Evolutionary conservation across 2,888 invertebrate genomes (phyloP).

Genomic region (Desoria tigrina): DNA sequence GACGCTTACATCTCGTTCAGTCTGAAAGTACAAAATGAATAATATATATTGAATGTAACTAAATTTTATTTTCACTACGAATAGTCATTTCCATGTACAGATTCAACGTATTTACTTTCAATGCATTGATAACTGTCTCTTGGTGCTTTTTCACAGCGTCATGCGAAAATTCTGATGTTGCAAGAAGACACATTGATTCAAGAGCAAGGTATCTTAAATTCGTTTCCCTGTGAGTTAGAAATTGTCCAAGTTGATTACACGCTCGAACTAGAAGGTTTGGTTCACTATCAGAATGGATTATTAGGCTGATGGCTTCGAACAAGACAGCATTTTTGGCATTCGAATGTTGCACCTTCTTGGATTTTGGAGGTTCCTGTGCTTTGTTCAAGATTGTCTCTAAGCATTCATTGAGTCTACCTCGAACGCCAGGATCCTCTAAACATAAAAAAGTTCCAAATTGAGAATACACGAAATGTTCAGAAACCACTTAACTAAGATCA

Average conservation of each 20-base stretch:
- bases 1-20: constrained; percentile 97
- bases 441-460: constrained; percentile 56
- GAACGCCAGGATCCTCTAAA: constrained; percentile 90
- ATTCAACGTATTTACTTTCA: constrained; percentile 68
- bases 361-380: constrained; percentile 98
- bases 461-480: too few species aligned
- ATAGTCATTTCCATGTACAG: too few species aligned
- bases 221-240: constrained; percentile 94
- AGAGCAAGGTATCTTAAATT: constrained; percentile 96
- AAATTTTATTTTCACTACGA: too few species aligned
- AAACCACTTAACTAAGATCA: constrained; percentile 6
- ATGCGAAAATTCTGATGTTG: constrained; percentile 98
- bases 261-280: constrained; percentile 94
- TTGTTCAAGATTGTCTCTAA: constrained; percentile 97
- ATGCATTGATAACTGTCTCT: constrained; percentile 96
- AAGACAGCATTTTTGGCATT: constrained; percentile 99
- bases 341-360: constrained; percentile 99
- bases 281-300: constrained; percentile 98
- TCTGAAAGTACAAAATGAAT: constrained; percentile 60
- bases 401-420: constrained; percentile 94
- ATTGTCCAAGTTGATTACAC: constrained; percentile 98
- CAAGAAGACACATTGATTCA: constrained; percentile 98
- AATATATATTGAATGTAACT: neutral
- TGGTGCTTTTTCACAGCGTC: constrained; percentile 99
- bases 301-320: constrained; percentile 98